Conservation (phyloP, 2,113 vertebrate genomes). For the Prunella himalayana region DNA sequence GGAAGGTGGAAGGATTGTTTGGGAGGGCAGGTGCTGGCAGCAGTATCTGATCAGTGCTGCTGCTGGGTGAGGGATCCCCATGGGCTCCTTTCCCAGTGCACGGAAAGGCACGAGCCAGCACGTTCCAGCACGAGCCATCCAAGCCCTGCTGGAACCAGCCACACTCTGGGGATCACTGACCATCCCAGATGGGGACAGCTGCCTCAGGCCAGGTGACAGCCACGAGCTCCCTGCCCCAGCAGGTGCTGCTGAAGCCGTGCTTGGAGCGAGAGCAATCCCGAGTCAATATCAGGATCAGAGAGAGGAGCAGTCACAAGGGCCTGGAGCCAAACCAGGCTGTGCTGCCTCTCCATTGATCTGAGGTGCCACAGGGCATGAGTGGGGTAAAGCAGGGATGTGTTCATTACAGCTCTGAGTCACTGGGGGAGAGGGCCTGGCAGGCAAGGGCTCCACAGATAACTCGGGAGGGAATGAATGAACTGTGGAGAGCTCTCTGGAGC, state of each 20-base stretch:
- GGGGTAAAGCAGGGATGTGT: neutral
- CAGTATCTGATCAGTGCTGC: neutral
- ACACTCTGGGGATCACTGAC: accelerated
- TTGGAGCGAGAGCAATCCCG: neutral
- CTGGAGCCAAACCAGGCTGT: neutral
- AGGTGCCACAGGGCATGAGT: neutral
- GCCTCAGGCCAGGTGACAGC: neutral
- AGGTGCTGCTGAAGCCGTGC: accelerated
- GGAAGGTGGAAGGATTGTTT: neutral
- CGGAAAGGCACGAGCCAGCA: accelerated
- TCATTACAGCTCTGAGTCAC: neutral
- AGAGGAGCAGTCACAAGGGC: neutral
- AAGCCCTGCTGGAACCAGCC: neutral
- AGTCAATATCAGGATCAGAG: accelerated
- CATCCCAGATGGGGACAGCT: neutral
- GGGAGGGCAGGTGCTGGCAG: neutral
- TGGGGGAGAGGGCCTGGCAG: neutral
- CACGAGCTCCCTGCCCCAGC: accelerated
- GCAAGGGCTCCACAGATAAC: neutral
- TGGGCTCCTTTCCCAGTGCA: neutral
- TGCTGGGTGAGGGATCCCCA: neutral
- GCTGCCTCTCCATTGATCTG: neutral
- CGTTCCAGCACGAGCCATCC: accelerated
- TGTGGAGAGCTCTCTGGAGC: neutral
- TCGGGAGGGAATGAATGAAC: neutral